phyloP scores from a whole-genome alignment of 2,113 vertebrate species.

The Nettapus auritus region DNA sequence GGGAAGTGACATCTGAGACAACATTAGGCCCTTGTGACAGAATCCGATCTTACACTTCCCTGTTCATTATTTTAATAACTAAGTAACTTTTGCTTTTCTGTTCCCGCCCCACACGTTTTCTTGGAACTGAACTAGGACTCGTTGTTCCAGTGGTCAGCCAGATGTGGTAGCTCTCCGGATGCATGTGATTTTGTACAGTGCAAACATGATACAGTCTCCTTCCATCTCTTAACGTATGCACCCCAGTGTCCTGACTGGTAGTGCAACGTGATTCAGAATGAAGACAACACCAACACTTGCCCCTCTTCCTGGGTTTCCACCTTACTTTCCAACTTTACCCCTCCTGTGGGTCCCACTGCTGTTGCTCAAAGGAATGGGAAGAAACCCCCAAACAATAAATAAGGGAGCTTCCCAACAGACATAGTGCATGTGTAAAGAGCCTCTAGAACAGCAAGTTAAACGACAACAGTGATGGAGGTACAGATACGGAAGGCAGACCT shows the following conservation, averaged over 20 bases:
- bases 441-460: neutral
- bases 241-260: neutral
- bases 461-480: neutral
- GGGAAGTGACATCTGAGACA: neutral
- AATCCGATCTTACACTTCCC: neutral
- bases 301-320: neutral
- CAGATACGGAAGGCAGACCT: neutral
- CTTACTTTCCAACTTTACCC: neutral
- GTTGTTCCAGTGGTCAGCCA: neutral
- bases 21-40: neutral
- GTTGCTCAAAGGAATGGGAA: neutral
- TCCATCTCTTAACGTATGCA: neutral
- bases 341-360: neutral
- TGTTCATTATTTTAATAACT: slow-evolving; percentile 11
- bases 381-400: neutral
- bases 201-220: neutral
- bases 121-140: neutral
- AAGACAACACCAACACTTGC: neutral
- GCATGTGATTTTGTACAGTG: neutral
- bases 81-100: neutral
- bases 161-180: neutral
- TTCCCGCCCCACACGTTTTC: neutral
- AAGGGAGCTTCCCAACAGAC: neutral
- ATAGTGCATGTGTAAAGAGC: fast-evolving
- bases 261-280: neutral